Evolutionary conservation across 2,888 invertebrate genomes (phyloP), one percentile per base, ranked within the genome.

Genomic region (Perizoma affinitatum): DNA sequence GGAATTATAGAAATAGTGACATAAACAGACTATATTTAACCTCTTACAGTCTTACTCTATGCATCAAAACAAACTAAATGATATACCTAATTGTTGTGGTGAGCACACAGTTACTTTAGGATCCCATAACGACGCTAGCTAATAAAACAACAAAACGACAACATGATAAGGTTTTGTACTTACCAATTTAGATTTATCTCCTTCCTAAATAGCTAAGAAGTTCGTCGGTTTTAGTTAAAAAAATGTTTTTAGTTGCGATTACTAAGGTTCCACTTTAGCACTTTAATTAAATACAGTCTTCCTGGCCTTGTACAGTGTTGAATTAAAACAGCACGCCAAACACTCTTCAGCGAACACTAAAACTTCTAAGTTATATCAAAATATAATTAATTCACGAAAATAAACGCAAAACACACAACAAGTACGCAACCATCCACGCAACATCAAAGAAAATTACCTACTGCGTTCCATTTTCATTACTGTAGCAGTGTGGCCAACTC

Each of bases 341-440:
- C 41, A 47, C 56, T 59, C 45, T 61, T 57, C 6, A 62, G 63
- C 59, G 53, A 65, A 60, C 53, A 58, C 51, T 54, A 48, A 46
- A 53, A 61, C 65, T 46, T 67, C 56, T 61, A 47, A 33, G 35
- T 55, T 56, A 61, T 67, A 62, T 52, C 62, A 67, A 69, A 64
- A 72, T 67, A 70, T 52, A 70, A 59, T 67, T 68, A 68, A 65
- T 62, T 68, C 78, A 78, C 79, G 74, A 76, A 76, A 72, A 72
- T 76, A 75, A 75, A 73, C 75, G 73, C 72, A 76, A 80, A 76
- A 78, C 79, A 74, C 72, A 79, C 69, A 78, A 78, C 74, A 76
- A 79, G 81, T 58, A 82, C 80, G 73, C 74, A 82, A 82, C 73
- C 76, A 83, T 80, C 72, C 76, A 80, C 80, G 78, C 82, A 80